A percentile compares a stretch with the other conserved stretches of the same genome.
Conservation (phyloP, 2,113 vertebrate genomes). For the Dunckerocampus dactyliophorus region DNA sequence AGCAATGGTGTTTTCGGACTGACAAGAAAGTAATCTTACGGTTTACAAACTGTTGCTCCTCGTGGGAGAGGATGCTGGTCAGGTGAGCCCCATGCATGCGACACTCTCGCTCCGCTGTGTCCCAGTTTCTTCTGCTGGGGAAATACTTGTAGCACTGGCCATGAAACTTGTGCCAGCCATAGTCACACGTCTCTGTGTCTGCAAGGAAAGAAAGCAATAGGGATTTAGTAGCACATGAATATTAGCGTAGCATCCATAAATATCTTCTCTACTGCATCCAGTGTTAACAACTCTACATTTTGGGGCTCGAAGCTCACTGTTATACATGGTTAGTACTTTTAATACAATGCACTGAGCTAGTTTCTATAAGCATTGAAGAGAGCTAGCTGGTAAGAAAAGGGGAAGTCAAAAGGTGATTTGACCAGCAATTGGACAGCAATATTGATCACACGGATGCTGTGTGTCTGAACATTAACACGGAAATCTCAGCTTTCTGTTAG, state of each 20-base stretch:
- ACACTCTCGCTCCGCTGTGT: conserved; percentile 92
- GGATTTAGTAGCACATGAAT: conserved; percentile 11
- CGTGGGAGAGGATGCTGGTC: conserved; percentile 85
- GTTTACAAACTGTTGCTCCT: conserved; percentile 92
- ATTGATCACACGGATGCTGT: background rate
- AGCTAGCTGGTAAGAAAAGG: background rate
- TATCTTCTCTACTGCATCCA: background rate
- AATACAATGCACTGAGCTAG: conserved; percentile 9
- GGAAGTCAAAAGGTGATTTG: background rate
- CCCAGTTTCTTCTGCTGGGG: conserved; percentile 88
- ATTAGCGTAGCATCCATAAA: background rate
- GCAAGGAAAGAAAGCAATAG: conserved; percentile 20
- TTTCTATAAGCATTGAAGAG: background rate
- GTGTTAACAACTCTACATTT: conserved; percentile 9
- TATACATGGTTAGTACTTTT: conserved; percentile 7
- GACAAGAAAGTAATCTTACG: conserved; percentile 74
- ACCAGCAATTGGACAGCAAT: background rate
- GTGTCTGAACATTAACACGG: conserved; percentile 2
- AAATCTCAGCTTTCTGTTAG: conserved; percentile 1
- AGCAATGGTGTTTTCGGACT: conserved; percentile 34
- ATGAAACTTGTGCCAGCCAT: conserved; percentile 98
- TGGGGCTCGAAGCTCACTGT: conserved; percentile 7
- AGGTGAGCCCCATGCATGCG: conserved; percentile 91
- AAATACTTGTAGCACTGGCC: conserved; percentile 96
- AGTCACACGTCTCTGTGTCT: conserved; percentile 92